Evolutionary conservation across 2,113 vertebrate species (phyloP).

Genomic region (Pterocles gutturalis): DNA sequence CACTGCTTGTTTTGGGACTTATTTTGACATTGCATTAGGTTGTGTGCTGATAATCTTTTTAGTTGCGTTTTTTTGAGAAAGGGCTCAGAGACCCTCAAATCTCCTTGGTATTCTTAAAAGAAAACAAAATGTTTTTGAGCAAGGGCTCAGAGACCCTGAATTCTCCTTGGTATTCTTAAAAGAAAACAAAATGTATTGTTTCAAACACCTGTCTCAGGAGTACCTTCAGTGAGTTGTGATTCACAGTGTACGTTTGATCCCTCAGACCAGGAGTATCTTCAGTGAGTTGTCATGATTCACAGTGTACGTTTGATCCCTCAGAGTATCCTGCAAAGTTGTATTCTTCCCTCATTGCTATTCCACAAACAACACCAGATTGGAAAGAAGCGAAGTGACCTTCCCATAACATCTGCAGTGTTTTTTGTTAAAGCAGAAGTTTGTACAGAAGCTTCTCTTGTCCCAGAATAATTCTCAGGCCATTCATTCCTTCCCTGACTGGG

Average conservation of each 20-base stretch:
- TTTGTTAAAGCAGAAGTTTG: neutral
- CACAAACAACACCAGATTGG: neutral
- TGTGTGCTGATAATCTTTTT: neutral
- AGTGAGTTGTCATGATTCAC: neutral
- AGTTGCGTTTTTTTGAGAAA: neutral
- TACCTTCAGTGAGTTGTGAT: neutral
- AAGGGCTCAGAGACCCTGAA: neutral
- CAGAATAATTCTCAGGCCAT: neutral
- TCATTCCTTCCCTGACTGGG: neutral
- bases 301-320: neutral
- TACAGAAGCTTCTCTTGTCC: neutral
- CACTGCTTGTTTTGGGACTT: neutral
- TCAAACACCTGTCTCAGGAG: neutral
- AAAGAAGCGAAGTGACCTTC: neutral
- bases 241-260: neutral
- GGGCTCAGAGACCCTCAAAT: neutral
- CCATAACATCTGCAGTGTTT: neutral
- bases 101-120: neutral
- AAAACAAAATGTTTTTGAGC: neutral
- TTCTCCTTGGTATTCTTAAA: neutral
- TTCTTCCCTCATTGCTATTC: neutral
- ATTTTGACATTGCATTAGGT: neutral
- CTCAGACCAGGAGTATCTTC: too few relatives aligned
- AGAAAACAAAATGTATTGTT: neutral
- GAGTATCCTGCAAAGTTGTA: neutral